Percentiles rank a stretch among this genome's conserved stretches.
Conservation (phyloP, 2,888 invertebrate species). For the Drosophila macrospina region DNA sequence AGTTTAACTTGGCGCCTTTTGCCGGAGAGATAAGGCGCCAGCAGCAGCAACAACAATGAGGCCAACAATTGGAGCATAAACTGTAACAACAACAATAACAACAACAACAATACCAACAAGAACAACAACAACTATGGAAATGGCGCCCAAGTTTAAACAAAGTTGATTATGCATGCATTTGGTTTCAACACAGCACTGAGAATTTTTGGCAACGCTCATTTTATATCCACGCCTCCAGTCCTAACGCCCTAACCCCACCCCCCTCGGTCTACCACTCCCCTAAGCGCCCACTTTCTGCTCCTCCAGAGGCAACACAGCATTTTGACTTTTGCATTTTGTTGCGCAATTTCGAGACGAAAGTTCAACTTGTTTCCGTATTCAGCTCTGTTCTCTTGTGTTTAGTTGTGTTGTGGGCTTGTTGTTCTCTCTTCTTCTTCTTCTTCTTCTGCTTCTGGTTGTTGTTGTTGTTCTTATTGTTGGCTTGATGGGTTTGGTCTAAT, state of each 20-base stretch:
- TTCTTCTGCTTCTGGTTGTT: too few species aligned
- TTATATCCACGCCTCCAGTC: slow-evolving; percentile 65
- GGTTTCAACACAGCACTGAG: slow-evolving; percentile 70
- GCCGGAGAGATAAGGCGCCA: slow-evolving; percentile 74
- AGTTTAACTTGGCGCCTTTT: slow-evolving; percentile 80
- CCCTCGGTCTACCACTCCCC: background rate
- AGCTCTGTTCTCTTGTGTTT: slow-evolving; percentile 19
- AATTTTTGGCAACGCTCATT: slow-evolving; percentile 76
- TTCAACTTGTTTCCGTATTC: slow-evolving; percentile 71
- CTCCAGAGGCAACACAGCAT: slow-evolving; percentile 49
- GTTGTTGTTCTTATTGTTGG: slow-evolving; percentile 24
- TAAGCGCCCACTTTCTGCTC: slow-evolving; percentile 10
- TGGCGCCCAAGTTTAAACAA: slow-evolving; percentile 78
- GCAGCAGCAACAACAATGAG: slow-evolving; percentile 43
- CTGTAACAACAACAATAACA: slow-evolving; percentile 60
- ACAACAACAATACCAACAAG: slow-evolving; percentile 38
- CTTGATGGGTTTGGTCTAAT: slow-evolving; percentile 65
- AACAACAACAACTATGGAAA: slow-evolving; percentile 43
- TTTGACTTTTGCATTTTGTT: slow-evolving; percentile 82
- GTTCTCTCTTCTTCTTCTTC: too few species aligned
- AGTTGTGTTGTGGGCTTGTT: slow-evolving; percentile 44
- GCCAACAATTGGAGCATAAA: slow-evolving; percentile 71
- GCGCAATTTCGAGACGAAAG: slow-evolving; percentile 75
- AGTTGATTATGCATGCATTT: slow-evolving; percentile 82
- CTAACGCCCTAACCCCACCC: background rate